Conservation (phyloP, 2,113 vertebrate species). For the Passer montanus region DNA sequence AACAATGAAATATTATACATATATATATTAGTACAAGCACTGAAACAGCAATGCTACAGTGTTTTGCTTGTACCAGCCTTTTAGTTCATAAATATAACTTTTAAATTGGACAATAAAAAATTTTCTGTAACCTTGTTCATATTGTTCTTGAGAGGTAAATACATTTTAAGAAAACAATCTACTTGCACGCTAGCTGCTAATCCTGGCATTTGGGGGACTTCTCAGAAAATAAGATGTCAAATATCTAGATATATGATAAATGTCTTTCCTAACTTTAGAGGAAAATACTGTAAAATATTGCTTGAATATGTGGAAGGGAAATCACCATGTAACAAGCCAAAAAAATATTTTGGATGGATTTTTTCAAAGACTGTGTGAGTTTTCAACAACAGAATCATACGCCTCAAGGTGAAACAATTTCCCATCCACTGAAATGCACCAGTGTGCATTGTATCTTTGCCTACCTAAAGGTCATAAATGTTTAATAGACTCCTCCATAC, state of each 20-base stretch:
- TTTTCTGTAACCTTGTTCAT: background rate
- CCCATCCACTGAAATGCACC: background rate
- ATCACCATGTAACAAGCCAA: background rate
- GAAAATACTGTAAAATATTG: background rate
- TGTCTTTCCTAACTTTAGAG: background rate
- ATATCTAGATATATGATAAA: background rate
- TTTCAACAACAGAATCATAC: background rate
- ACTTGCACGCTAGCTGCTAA: background rate
- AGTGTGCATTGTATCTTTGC: background rate
- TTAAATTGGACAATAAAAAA: background rate
- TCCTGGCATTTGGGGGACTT: background rate
- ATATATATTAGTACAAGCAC: background rate
- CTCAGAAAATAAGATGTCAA: background rate
- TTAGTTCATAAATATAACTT: background rate
- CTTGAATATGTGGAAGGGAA: background rate
- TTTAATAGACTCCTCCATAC: background rate
- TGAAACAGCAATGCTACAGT: background rate
- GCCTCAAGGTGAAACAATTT: background rate
- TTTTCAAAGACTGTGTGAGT: background rate
- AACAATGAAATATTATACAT: background rate
- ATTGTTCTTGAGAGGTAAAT: background rate
- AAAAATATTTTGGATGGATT: background rate
- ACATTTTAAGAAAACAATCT: background rate
- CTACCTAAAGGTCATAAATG: background rate
- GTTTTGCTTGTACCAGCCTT: background rate